phyloP scores from a whole-genome alignment of 1,140 invertebrate species.

The Drosophila bipectinata region DNA sequence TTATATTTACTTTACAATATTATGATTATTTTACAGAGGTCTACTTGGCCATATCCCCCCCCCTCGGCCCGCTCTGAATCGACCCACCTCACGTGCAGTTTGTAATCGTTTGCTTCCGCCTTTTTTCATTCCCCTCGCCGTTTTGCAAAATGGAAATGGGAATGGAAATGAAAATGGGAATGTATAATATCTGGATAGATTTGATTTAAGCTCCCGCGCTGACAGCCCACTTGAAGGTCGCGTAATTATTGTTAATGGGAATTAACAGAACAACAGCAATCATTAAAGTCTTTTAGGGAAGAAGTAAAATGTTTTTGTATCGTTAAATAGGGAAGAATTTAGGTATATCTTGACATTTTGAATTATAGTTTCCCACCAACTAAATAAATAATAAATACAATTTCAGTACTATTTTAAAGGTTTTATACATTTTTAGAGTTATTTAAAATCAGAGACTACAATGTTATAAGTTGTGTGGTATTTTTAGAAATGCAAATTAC shows the following conservation, averaged over 20 bases:
- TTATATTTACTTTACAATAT: slow-evolving; percentile 29
- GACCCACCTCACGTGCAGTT: slow-evolving; percentile 32
- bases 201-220: slow-evolving; percentile 51
- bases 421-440: too few relatives aligned
- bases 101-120: slow-evolving; percentile 38
- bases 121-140: slow-evolving; percentile 43
- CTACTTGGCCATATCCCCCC: neutral
- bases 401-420: too few relatives aligned
- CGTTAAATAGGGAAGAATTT: too few relatives aligned
- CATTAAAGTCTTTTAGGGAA: neutral
- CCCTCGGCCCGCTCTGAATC: neutral
- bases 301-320: too few relatives aligned
- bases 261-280: slow-evolving; percentile 36
- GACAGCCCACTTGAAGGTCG: slow-evolving; percentile 58
- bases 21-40: neutral
- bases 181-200: slow-evolving; percentile 38
- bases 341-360: too few relatives aligned
- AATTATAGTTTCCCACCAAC: too few relatives aligned
- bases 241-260: slow-evolving; percentile 55
- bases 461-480: too few relatives aligned
- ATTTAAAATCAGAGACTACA: too few relatives aligned
- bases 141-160: slow-evolving; percentile 37
- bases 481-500: too few relatives aligned
- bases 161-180: slow-evolving; percentile 53
- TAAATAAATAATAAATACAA: too few relatives aligned